Conservation (phyloP, 2,888 invertebrate genomes). For the Ormyrus pomaceus region DNA sequence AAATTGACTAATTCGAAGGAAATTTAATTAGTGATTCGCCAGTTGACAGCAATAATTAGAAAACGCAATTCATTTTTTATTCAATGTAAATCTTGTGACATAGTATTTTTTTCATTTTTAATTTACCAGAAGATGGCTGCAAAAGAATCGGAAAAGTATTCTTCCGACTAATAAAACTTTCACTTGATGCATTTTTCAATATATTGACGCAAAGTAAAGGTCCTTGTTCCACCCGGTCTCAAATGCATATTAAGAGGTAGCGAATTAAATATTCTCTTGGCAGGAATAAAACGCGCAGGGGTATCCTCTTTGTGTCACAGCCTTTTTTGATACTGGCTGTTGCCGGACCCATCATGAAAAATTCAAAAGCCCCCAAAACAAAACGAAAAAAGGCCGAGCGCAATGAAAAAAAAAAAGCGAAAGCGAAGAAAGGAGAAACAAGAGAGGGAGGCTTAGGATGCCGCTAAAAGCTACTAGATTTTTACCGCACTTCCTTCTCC, state of each 20-base stretch:
- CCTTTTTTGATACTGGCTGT: constrained; percentile 14
- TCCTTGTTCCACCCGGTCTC: background rate
- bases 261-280: constrained; percentile 44
- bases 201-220: constrained; percentile 12
- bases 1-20: no score
- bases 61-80: no score
- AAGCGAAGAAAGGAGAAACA: background rate
- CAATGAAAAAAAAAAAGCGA: constrained; percentile 33
- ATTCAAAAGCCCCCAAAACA: constrained; percentile 49
- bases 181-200: background rate
- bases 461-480: constrained; percentile 49
- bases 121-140: no score
- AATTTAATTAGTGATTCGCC: no score
- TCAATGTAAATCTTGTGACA: no score
- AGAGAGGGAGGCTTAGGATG: background rate
- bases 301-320: constrained; percentile 12
- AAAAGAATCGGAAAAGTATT: no score
- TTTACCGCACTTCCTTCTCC: constrained; percentile 8
- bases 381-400: constrained; percentile 19
- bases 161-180: no score
- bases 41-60: no score
- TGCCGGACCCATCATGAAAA: constrained; percentile 44
- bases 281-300: constrained; percentile 4
- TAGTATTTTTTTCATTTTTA: no score
- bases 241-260: constrained; percentile 15